Base-by-base conservation (phyloP, 1,140 invertebrate species). In the Carposina sasakii region DNA sequence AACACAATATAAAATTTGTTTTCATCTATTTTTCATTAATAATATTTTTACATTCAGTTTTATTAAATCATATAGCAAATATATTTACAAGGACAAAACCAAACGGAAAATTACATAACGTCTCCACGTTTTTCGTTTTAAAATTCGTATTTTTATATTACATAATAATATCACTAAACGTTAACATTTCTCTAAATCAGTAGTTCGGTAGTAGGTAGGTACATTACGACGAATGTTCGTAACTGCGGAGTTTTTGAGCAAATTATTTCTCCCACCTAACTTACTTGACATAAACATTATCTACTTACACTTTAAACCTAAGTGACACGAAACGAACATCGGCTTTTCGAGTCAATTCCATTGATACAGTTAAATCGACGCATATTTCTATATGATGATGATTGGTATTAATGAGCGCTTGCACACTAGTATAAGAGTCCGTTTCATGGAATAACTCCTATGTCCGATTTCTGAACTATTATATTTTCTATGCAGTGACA, bases 31-130 rank as follows among this genome's bases (percentile, higher is more conserved):
- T 78, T 79, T 81, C 75, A 78, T 79, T 81, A 84, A 76, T 85
- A 85, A 82, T 86, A 85, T 85, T 81, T n/a, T 82, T 86, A 86
- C 84, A 86, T 85, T 85, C 79, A 86, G n/a, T n/a, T 86, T 82
- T 84, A 81, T 67, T 82, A 82, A 84, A 84, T 81, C 68, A 85
- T 85, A 85, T 82, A 83, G 79, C 79, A 82, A 84, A 79, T 85
- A 76, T 79, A 85, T 86, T 84, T 86, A 85, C 84, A 85, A 71
- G 77, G 78, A 75, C 69, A 72, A 81, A 79, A 75, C 69, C 53
- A 83, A 85, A 79, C 65, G 61, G 72, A 81, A 85, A 82, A 76
- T 66, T 63, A 70, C 54, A n/a, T n/a, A 63, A 63, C 67, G 65
- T 72, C 53, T 66, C 60, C 74, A 77, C 71, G 71, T 74, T 55